A percentile compares a stretch with the other conserved stretches of the same genome.
These are phyloP conservation scores for Toxostoma redivivum DNA, from an alignment of 2,113 vertebrate genomes.

Conservation along the genomic window DNA sequence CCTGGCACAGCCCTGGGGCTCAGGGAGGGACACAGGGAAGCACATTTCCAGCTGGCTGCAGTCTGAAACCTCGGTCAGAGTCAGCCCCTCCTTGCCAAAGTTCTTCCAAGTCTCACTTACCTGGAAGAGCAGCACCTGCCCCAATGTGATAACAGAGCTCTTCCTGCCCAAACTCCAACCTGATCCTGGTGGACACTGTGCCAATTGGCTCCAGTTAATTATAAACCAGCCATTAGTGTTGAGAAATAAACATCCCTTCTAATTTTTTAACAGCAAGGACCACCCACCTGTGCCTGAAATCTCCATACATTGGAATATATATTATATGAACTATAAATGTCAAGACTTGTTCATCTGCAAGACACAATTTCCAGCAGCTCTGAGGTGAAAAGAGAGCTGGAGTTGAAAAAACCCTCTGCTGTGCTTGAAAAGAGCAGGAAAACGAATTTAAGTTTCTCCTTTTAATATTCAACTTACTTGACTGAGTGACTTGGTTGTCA, in stretches of 20 bases:
- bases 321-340: neutral
- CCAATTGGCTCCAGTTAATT: neutral
- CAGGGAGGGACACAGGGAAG: neutral
- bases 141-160: fast-evolving
- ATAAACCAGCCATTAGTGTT: neutral
- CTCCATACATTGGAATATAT: neutral
- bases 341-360: neutral
- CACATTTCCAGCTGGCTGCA: neutral
- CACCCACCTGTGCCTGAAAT: neutral
- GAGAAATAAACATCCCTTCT: neutral
- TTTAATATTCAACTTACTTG: neutral
- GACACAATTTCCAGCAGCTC: neutral
- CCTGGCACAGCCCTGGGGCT: neutral
- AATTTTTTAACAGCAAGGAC: neutral
- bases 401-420: neutral
- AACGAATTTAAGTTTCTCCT: neutral
- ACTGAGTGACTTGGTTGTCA: neutral
- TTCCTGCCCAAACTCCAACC: neutral
- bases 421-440: neutral
- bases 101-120: neutral
- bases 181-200: neutral
- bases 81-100: neutral
- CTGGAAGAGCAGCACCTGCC: neutral
- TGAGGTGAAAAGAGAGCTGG: neutral
- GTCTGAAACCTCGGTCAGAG: neutral